Evolutionary conservation across 2,888 invertebrate species (phyloP), one percentile per base, ranked within the genome.

Genomic region (Graphium colonna): DNA sequence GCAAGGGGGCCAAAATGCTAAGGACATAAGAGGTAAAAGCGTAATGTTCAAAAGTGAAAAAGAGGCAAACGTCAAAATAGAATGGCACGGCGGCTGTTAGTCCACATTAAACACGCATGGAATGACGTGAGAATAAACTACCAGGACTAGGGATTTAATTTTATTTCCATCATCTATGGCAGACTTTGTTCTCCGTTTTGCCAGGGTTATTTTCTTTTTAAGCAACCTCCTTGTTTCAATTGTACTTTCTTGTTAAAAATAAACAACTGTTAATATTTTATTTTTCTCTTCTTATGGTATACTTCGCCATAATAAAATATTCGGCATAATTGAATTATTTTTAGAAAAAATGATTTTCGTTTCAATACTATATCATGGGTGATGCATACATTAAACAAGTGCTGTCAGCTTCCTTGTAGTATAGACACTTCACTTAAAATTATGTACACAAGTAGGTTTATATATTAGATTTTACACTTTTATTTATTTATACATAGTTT

Each of bases 1-100:
- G 85, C 84, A 73, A 80, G 82, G 80, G 65, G 65, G n/a, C n/a
- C 79, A 80, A 73, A 80, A 82, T 79, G 81, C 86, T 83, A 84
- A 79, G 21, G 72, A 75, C 70, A 72, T 75, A 80, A 78, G 79
- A 82, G 71, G 79, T 77, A 79, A 68, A 86, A 87, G 86, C 86
- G 72, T 66, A 78, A 47, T 79, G 79, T 80, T 21, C 77, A 74
- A 80, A 70, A 76, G 70, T 74, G 76, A 79, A 76, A 21, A 36
- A 33, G 76, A 67, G 65, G 75, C 70, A 68, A 63, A 75, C 71
- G 71, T 67, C 67, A 69, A 71, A 61, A 76, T 65, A 68, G 67
- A 68, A 75, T 75, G 75, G 69, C 65, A 61, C 68, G 70, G 71
- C 73, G 59, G 65, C 75, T 77, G 85, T 88, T 88, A 88, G 84